These are phyloP conservation scores for Phenganax subtilis DNA, from an alignment of 92 coral and sea anemone genomes.

Conservation along the genomic window DNA sequence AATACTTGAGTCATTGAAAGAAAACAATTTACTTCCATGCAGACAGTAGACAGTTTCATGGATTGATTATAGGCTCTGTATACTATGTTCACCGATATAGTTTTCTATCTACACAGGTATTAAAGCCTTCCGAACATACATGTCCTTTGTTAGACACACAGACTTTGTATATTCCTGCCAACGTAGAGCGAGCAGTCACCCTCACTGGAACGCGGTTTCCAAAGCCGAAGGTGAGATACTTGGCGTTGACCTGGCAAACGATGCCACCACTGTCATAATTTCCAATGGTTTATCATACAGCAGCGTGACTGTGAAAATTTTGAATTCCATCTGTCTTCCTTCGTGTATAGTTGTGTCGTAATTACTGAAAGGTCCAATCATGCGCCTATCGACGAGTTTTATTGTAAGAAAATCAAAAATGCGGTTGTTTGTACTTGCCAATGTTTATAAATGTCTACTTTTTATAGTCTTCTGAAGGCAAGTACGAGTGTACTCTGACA, in stretches of 20 bases:
- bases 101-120: neutral
- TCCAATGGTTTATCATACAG: too few species aligned
- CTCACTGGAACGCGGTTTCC: slow-evolving; percentile 17
- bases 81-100: neutral
- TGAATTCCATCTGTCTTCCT: too few species aligned
- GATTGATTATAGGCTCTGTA: too few species aligned
- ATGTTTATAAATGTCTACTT: neutral
- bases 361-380: too few species aligned
- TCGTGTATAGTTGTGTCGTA: too few species aligned
- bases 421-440: neutral
- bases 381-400: too few species aligned
- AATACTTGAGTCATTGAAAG: too few species aligned
- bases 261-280: neutral
- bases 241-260: neutral
- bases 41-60: too few species aligned
- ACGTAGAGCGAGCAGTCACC: slow-evolving; percentile 8
- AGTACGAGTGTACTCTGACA: slow-evolving; percentile 4
- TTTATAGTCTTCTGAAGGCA: neutral
- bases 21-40: too few species aligned
- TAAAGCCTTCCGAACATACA: neutral
- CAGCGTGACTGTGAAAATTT: too few species aligned
- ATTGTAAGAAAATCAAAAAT: too few species aligned
- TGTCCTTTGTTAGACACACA: slow-evolving; percentile 20
- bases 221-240: slow-evolving; percentile 22
- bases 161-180: slow-evolving; percentile 25